phyloP scores from a whole-genome alignment of 2,888 invertebrate species.

The Phyto melanocephala region DNA sequence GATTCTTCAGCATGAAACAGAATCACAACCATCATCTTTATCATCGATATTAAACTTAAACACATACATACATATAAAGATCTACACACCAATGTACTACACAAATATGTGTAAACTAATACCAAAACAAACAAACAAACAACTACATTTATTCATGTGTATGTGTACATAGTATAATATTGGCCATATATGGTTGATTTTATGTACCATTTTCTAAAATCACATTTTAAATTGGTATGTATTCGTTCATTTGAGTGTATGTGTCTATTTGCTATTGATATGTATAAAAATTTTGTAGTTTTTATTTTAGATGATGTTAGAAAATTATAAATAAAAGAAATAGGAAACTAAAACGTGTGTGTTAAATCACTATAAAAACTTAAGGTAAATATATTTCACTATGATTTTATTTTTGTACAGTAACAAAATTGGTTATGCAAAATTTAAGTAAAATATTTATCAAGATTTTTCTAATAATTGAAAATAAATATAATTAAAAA shows the following conservation, averaged over 20 bases:
- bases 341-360: slow-evolving; percentile 41
- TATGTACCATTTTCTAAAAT: slow-evolving; percentile 52
- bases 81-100: neutral
- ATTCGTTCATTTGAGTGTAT: neutral
- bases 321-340: slow-evolving; percentile 19
- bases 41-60: slow-evolving; percentile 15
- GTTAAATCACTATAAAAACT: slow-evolving; percentile 5
- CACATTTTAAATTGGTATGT: slow-evolving; percentile 28
- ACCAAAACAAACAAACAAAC: neutral
- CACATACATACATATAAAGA: neutral
- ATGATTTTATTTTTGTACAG: neutral
- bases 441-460: no score
- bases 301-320: neutral
- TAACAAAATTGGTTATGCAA: no score
- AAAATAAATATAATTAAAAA: no score
- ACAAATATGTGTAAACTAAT: neutral
- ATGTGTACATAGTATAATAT: no score
- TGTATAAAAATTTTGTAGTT: neutral
- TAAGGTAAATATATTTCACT: neutral
- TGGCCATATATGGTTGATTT: slow-evolving; percentile 38
- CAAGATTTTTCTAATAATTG: no score
- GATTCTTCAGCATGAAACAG: slow-evolving; percentile 18
- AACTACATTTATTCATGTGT: no score
- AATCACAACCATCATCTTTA: slow-evolving; percentile 36
- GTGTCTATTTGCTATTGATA: neutral